Evolutionary conservation across 2,888 invertebrate genomes (phyloP).

Genomic region (Dicyrtoma fusca): DNA sequence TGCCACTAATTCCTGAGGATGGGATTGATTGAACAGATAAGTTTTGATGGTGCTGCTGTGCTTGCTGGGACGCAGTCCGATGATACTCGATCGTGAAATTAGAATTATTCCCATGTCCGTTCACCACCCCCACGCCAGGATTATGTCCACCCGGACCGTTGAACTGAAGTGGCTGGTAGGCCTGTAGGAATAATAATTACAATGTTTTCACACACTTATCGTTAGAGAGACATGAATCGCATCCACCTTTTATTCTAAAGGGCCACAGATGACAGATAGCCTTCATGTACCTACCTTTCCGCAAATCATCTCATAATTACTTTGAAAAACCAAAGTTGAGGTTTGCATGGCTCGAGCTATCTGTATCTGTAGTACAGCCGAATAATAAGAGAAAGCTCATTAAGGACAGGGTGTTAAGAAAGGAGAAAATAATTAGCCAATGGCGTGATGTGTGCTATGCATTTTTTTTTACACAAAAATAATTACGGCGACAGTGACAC

Average conservation of each 20-base stretch:
- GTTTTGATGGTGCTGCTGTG: conserved; percentile 41
- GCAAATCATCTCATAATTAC: conserved; percentile 5
- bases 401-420: neutral
- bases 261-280: too few species aligned
- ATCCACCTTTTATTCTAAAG: neutral
- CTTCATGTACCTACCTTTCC: too few species aligned
- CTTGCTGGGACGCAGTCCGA: conserved; percentile 43
- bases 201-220: neutral
- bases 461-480: conserved; percentile 9
- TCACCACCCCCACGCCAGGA: conserved; percentile 18
- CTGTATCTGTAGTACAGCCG: neutral
- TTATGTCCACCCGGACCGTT: conserved; percentile 47
- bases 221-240: conserved; percentile 4
- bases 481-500: neutral
- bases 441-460: conserved; percentile 16
- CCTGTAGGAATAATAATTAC: conserved; percentile 21
- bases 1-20: conserved; percentile 24
- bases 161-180: conserved; percentile 48
- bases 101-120: conserved; percentile 32
- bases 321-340: neutral
- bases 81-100: conserved; percentile 53
- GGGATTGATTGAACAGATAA: conserved; percentile 51
- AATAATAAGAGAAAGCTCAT: conserved; percentile 14
- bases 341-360: too few species aligned
- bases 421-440: conserved; percentile 11